Evolutionary conservation across 2,113 vertebrate genomes (phyloP).

Genomic region (Sylvietta virens): DNA sequence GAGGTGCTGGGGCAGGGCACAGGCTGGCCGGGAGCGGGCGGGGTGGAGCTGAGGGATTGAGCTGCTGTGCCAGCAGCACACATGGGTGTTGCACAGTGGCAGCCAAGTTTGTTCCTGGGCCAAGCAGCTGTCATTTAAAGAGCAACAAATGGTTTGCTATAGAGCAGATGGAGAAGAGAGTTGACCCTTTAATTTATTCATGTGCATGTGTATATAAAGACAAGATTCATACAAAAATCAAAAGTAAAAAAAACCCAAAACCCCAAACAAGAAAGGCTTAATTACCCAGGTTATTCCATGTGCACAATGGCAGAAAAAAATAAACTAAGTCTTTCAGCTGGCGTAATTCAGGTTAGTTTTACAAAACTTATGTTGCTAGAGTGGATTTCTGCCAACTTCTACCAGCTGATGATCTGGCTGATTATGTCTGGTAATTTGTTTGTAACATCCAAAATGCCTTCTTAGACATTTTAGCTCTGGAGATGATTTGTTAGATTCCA

Average conservation of each 20-base stretch:
- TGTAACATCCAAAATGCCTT: neutral
- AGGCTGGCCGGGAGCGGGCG: rapidly evolving
- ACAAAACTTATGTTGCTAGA: neutral
- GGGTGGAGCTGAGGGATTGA: neutral
- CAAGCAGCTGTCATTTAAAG: slow-evolving; percentile 61
- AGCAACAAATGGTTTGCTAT: slow-evolving; percentile 30
- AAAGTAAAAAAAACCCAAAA: neutral
- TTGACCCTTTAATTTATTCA: slow-evolving; percentile 35
- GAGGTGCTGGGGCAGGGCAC: neutral
- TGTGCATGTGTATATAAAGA: neutral
- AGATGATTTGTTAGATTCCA: slow-evolving; percentile 39
- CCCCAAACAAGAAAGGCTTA: neutral
- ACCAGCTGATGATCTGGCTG: slow-evolving; percentile 57
- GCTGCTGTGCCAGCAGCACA: slow-evolving; percentile 1
- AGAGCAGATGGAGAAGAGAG: slow-evolving; percentile 23
- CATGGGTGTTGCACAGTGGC: neutral
- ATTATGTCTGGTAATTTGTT: slow-evolving; percentile 49
- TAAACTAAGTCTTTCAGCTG: neutral
- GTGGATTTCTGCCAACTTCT: slow-evolving; percentile 45
- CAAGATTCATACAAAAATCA: neutral
- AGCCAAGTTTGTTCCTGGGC: slow-evolving; percentile 17
- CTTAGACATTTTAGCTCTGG: slow-evolving; percentile 25
- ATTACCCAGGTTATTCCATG: neutral
- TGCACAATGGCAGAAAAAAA: neutral
- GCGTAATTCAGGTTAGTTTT: neutral